Percentiles rank a stretch among this genome's conserved stretches.
Evolutionary conservation across 2,797 vertebrate species (phyloP).

Genomic region (Sphaeramia orbicularis): DNA sequence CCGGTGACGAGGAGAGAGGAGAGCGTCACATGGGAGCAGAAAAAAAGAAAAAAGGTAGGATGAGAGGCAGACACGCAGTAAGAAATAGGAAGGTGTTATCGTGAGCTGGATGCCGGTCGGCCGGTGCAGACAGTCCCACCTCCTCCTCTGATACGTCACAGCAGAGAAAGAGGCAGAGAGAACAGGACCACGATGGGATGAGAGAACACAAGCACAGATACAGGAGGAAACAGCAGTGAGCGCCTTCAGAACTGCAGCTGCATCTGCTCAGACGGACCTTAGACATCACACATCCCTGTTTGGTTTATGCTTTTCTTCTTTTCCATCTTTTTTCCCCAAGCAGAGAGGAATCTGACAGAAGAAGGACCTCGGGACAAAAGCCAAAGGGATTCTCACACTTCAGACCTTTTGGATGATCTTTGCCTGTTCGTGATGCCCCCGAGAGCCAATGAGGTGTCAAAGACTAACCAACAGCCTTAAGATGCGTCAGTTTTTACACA

Average conservation of each 20-base stretch:
- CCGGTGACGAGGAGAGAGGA: constrained; percentile 16
- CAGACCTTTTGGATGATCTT: constrained; percentile 47
- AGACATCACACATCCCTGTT: constrained; percentile 20
- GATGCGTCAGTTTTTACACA: too few relatives aligned
- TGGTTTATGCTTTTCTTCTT: constrained; percentile 14
- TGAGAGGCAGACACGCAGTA: constrained; percentile 53
- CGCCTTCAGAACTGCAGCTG: constrained; percentile 36
- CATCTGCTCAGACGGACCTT: constrained; percentile 51
- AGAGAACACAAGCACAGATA: neutral
- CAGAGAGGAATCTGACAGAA: constrained; percentile 6
- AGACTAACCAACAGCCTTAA: too few relatives aligned
- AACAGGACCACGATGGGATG: constrained; percentile 56
- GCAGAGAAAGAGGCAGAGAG: constrained; percentile 45
- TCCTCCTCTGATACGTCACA: constrained; percentile 71
- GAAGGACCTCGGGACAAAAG: constrained; percentile 19
- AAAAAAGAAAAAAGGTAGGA: constrained; percentile 20
- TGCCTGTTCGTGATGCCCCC: constrained; percentile 6
- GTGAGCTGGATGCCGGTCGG: constrained; percentile 45
- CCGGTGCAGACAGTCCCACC: constrained; percentile 63
- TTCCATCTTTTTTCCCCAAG: neutral
- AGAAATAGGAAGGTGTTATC: constrained; percentile 36
- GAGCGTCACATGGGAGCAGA: constrained; percentile 48
- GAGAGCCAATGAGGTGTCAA: constrained; percentile 33
- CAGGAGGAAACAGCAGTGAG: constrained; percentile 39
- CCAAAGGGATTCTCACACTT: constrained; percentile 33